Base-by-base conservation (phyloP, 2,113 vertebrate genomes). In the Propithecus coquereli region DNA sequence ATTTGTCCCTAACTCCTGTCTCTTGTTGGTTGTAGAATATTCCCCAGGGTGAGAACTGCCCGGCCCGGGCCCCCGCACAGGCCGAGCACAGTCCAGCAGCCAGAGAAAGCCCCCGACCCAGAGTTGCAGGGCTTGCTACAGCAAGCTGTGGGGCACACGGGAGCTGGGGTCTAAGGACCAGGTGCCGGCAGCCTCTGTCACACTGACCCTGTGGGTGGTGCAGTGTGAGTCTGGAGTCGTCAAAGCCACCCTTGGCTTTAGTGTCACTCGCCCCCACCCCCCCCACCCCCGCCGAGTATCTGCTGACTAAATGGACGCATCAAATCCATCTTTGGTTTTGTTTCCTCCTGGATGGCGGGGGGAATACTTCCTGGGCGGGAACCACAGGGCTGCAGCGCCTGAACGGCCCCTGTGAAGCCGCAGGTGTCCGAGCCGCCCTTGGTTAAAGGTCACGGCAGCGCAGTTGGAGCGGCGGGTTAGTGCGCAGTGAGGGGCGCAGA, bases 61-160 rank as follows among this genome's bases (percentile, higher is more conserved):
- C 5, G 47, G 14, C 5, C 17, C 45, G 66, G 2, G 4, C 17
- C 4, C 74, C 45, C 11, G 0, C 32, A n/a, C 25, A 37, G 73
- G 34, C 34, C n/a, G 32, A 71, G 66, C 79, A 32, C 13, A 4
- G 27, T 3, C 27, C 63, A 34, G 25, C 59, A 65, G 70, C 52
- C 45, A 50, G 82, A 85, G 61, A 85, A 50, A 68, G n/a, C 71
- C 25, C 71, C 25, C 6, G 25, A 23, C 37, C 37, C 80, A 40
- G 22, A 59, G 12, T 11, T 40, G 54, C 37, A 61, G n/a, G 57
- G 40, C 13, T 17, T 16, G 37, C 18, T 25, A 14, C 3, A 17
- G 47, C 32, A 16, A 40, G 22, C 14, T 5, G 0, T 18, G 1
- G 45, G 3, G 9, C 1, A n/a, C 5, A 27, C 2, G 22, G n/a